Conservation (phyloP, 2,797 vertebrate genomes). For the Esox masquinongy region DNA sequence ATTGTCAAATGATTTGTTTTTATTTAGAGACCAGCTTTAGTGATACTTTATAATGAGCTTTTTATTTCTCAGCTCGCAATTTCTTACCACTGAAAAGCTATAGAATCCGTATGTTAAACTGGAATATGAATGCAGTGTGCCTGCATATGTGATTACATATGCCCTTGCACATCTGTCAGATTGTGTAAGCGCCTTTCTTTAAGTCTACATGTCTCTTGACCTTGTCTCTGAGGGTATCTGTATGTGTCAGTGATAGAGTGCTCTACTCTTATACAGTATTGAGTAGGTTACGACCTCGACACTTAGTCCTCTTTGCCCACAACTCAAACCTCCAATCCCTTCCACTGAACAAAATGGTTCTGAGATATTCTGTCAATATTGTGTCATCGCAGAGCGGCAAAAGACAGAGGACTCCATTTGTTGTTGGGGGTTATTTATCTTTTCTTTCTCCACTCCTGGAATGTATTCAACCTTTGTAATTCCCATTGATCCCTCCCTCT, state of each 20-base stretch:
- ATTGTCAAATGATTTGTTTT: too few relatives aligned
- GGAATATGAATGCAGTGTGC: background rate
- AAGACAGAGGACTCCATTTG: constrained; percentile 46
- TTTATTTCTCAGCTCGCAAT: too few relatives aligned
- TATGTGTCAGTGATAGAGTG: constrained; percentile 59
- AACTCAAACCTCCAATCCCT: constrained; percentile 37
- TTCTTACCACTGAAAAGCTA: too few relatives aligned
- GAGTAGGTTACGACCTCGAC: constrained; percentile 60
- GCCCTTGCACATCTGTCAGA: background rate
- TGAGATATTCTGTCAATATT: constrained; percentile 38
- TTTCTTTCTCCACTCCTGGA: constrained; percentile 23
- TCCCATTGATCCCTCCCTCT: constrained; percentile 59
- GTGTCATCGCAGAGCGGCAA: constrained; percentile 40
- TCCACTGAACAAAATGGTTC: constrained; percentile 38
- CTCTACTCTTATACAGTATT: constrained; percentile 55
- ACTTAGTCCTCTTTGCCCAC: constrained; percentile 52
- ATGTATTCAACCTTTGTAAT: constrained; percentile 67
- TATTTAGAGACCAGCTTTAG: too few relatives aligned
- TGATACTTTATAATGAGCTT: too few relatives aligned
- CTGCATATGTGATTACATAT: background rate
- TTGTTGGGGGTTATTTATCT: constrained; percentile 33
- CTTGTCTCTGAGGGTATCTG: constrained; percentile 43
- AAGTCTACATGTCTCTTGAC: constrained; percentile 31
- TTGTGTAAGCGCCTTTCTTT: constrained; percentile 18
- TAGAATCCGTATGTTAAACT: too few relatives aligned